Evolutionary conservation across 1,140 invertebrate species (phyloP), one percentile per base, ranked within the genome.

Genomic region (Leptinotarsa undecemlineata): DNA sequence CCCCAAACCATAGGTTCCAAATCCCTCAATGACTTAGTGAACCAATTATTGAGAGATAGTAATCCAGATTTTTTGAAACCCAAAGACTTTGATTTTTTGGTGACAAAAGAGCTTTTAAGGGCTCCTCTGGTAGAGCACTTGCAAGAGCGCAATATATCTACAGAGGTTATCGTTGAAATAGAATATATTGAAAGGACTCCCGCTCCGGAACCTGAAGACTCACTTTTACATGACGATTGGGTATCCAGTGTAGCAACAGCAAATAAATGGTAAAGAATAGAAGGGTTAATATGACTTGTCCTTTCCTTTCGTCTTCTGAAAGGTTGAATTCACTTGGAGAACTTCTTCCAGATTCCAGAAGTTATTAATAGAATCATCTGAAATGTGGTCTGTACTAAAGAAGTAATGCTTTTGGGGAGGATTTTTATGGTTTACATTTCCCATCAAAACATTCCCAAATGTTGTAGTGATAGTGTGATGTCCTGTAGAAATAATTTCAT

Each of bases 171-270:
- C 26, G 86, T 98, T 77, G 91, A 95, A 73, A 88, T 98, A 68
- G 96, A 98, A 87, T 98, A 98, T 87, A 86, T 98, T 48, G 93
- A 96, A 84, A 90, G 93, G 79, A 91, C 92, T 77, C 94, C 95
- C 63, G 91, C 96, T 3, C 97, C 97, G 1, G 90, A 94, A 82
- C 96, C 96, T 14, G 90, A 96, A 83, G 93, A 98, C 83, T 95
- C 94, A 82, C 87, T 98, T 68, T 89, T 96, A 80, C 96, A 98
- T 84, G 95, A 98, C 87, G 97, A 99, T 85, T 99, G 97, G 97
- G 95, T 99, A 14, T 92, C 93, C 67, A 92, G 94, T 51, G 91
- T 97, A 23, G 90, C 93, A 77, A 89, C 90, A 68, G 86, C 86
- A 74, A 89, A 90, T 26, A 91, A 93, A 86, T 97, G 94, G 93